A percentile compares a stretch with the other conserved stretches of the same genome.
Evolutionary conservation across 2,888 invertebrate genomes (phyloP).

Genomic region (Melanchra persicariae): DNA sequence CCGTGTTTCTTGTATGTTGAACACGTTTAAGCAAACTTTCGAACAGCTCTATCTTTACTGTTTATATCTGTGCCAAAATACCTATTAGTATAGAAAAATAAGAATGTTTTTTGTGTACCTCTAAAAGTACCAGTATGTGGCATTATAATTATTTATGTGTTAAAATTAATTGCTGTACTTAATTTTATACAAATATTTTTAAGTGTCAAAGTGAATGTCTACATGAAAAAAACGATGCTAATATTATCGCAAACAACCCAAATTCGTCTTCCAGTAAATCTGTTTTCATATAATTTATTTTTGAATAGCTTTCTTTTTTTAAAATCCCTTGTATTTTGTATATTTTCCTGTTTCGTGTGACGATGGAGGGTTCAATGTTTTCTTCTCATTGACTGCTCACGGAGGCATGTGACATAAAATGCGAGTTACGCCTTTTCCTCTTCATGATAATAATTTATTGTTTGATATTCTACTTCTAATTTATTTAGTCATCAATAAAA

Average conservation of each 20-base stretch:
- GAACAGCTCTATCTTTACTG: too few relatives aligned
- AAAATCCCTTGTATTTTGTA: conserved; percentile 10
- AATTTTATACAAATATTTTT: too few relatives aligned
- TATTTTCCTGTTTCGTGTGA: conserved; percentile 12
- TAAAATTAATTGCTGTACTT: too few relatives aligned
- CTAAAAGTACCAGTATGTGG: too few relatives aligned
- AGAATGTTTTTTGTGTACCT: too few relatives aligned
- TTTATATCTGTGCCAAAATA: background rate
- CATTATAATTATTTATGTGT: background rate
- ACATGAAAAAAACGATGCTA: conserved; percentile 1
- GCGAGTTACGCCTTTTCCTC: background rate
- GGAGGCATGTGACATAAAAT: conserved; percentile 27
- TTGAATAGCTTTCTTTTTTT: conserved; percentile 13
- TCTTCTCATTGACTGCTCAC: conserved; percentile 42
- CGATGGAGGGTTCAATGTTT: conserved; percentile 15
- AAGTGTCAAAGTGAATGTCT: background rate
- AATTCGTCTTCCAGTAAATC: conserved; percentile 12
- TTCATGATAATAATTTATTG: conserved; percentile 10
- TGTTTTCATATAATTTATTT: conserved; percentile 35
- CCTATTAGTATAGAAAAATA: too few relatives aligned
- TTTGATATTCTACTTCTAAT: conserved; percentile 13
- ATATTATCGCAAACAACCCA: background rate
- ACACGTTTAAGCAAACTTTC: too few relatives aligned
- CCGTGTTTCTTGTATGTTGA: background rate
- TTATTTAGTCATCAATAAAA: too few relatives aligned